phyloP scores from a whole-genome alignment of 2,888 invertebrate species.

The Melanargia galathea region DNA sequence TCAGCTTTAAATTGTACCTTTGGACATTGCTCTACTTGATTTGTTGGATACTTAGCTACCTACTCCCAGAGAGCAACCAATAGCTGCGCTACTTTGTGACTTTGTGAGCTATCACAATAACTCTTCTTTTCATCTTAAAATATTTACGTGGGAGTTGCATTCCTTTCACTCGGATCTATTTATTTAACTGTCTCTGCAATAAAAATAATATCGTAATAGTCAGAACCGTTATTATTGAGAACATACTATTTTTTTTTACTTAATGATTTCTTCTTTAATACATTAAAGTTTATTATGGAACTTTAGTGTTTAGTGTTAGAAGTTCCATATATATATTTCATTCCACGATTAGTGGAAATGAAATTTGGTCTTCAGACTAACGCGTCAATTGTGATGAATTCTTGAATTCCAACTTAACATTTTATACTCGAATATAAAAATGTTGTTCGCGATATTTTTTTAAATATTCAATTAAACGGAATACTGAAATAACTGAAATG shows the following conservation, averaged over 20 bases:
- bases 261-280: too few species aligned
- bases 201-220: background rate
- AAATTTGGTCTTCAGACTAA: too few species aligned
- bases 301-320: too few species aligned
- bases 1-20: slow-evolving; percentile 26
- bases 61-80: background rate
- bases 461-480: too few species aligned
- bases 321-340: too few species aligned
- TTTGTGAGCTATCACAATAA: background rate
- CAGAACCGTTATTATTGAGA: background rate
- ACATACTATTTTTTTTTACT: background rate
- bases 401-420: too few species aligned
- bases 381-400: too few species aligned
- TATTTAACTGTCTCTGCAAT: background rate
- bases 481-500: too few species aligned
- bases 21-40: slow-evolving; percentile 12
- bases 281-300: too few species aligned
- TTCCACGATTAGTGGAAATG: too few species aligned
- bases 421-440: too few species aligned
- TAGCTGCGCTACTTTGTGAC: background rate
- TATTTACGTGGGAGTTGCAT: slow-evolving; percentile 3
- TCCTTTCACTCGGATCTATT: background rate
- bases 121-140: background rate
- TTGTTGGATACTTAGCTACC: slow-evolving; percentile 12
- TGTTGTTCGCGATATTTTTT: too few species aligned